Conservation (phyloP, 2,888 invertebrate genomes). For the Ophioninae sp. region DNA sequence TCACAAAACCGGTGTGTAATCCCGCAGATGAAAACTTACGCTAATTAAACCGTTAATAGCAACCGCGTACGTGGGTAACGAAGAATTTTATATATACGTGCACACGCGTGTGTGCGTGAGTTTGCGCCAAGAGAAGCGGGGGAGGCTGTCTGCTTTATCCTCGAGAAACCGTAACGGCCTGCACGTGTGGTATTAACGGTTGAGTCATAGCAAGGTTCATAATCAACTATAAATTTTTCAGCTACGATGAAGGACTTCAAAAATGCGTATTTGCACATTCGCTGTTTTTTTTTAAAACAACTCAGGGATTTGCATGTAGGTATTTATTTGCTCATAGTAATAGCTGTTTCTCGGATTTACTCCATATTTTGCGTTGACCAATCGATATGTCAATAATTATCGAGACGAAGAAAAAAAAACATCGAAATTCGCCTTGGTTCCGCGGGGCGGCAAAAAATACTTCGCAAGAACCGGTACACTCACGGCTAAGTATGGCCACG, state of each 20-base stretch:
- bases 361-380: neutral
- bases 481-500: slow-evolving; percentile 17
- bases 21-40: slow-evolving; percentile 80
- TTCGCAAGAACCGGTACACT: slow-evolving; percentile 48
- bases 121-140: neutral
- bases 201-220: slow-evolving; percentile 27
- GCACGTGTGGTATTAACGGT: slow-evolving; percentile 49
- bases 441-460: slow-evolving; percentile 25
- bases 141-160: slow-evolving; percentile 77
- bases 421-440: slow-evolving; percentile 19
- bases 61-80: slow-evolving; percentile 76
- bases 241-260: slow-evolving; percentile 28
- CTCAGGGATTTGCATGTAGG: neutral
- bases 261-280: slow-evolving; percentile 1
- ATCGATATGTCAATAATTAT: slow-evolving; percentile 23
- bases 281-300: neutral
- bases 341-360: neutral
- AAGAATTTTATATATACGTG: slow-evolving; percentile 54
- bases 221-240: slow-evolving; percentile 22
- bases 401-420: slow-evolving; percentile 20
- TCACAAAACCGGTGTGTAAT: slow-evolving; percentile 70
- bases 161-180: slow-evolving; percentile 78
- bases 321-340: neutral
- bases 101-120: neutral
- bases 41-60: slow-evolving; percentile 80